phyloP scores from a whole-genome alignment of 2,113 vertebrate species.

The Perca schrenkii region DNA sequence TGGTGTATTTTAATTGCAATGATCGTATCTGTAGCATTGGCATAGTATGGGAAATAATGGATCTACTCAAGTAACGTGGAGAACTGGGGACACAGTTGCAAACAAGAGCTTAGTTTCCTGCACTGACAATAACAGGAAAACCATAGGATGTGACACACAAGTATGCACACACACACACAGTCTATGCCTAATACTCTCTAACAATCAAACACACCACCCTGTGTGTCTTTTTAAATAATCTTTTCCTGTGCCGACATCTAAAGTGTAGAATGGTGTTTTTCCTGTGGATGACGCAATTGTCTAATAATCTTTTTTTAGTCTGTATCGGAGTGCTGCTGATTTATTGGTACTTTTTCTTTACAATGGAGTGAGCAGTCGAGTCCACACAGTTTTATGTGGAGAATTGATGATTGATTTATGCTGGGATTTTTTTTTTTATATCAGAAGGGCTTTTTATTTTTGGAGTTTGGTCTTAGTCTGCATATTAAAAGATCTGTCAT shows the following conservation, averaged over 20 bases:
- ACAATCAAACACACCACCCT: constrained; percentile 7
- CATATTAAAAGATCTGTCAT: neutral
- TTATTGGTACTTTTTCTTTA: neutral
- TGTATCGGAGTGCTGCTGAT: neutral
- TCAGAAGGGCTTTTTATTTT: neutral
- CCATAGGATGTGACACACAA: constrained; percentile 64
- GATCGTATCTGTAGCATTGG: neutral
- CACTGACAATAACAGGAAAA: constrained; percentile 83
- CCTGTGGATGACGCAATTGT: constrained; percentile 9
- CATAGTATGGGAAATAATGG: neutral
- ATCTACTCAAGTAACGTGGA: neutral
- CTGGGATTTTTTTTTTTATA: neutral
- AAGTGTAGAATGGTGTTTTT: neutral
- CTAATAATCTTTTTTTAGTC: neutral
- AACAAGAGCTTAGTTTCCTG: constrained; percentile 68
- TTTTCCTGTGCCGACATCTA: constrained; percentile 19
- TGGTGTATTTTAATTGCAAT: neutral
- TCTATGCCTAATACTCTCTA: constrained; percentile 18
- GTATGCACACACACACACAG: neutral
- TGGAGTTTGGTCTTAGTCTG: neutral
- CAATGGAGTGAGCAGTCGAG: neutral
- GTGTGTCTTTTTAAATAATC: constrained; percentile 41
- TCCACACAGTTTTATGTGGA: neutral
- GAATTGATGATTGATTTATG: neutral
- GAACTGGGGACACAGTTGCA: constrained; percentile 36